phyloP scores from a whole-genome alignment of 2,888 invertebrate genomes.

The Drosophila multiciliata region DNA sequence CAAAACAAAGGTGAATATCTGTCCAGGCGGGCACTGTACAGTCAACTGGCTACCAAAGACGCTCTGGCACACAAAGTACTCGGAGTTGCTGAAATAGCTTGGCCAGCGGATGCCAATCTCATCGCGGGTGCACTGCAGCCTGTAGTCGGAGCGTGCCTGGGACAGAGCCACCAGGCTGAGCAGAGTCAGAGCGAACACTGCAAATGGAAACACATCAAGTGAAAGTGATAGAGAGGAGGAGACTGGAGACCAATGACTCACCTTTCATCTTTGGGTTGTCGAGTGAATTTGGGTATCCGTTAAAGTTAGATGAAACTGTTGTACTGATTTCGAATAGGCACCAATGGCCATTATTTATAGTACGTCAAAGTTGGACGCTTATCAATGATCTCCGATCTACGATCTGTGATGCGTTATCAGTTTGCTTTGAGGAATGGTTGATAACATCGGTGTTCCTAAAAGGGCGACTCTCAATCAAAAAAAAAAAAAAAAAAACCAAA shows the following conservation, averaged over 20 bases:
- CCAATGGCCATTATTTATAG: slow-evolving; percentile 77
- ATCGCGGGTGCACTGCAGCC: slow-evolving; percentile 73
- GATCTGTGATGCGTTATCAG: slow-evolving; percentile 42
- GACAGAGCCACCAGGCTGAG: slow-evolving; percentile 69
- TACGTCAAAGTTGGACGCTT: slow-evolving; percentile 24
- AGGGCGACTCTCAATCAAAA: neutral
- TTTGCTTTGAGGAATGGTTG: slow-evolving; percentile 14
- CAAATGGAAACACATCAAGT: neutral
- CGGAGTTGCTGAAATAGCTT: slow-evolving; percentile 79
- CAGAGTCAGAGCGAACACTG: slow-evolving; percentile 72
- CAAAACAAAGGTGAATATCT: slow-evolving; percentile 81
- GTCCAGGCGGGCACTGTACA: slow-evolving; percentile 77
- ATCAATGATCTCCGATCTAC: slow-evolving; percentile 53
- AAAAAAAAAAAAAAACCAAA: neutral
- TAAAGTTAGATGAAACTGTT: slow-evolving; percentile 67
- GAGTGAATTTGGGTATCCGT: slow-evolving; percentile 55
- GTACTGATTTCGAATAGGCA: slow-evolving; percentile 66
- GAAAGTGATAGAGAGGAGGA: neutral
- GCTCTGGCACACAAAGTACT: slow-evolving; percentile 78
- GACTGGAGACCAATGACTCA: slow-evolving; percentile 34
- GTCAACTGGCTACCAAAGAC: slow-evolving; percentile 66
- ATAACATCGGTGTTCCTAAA: slow-evolving; percentile 19
- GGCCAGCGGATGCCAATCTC: slow-evolving; percentile 84
- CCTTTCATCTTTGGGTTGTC: slow-evolving; percentile 78
- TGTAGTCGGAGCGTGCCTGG: slow-evolving; percentile 69